A percentile compares a stretch with the other conserved stretches of the same genome.
Evolutionary conservation across 2,888 invertebrate species (phyloP).

Genomic region (Chrysolina americana): DNA sequence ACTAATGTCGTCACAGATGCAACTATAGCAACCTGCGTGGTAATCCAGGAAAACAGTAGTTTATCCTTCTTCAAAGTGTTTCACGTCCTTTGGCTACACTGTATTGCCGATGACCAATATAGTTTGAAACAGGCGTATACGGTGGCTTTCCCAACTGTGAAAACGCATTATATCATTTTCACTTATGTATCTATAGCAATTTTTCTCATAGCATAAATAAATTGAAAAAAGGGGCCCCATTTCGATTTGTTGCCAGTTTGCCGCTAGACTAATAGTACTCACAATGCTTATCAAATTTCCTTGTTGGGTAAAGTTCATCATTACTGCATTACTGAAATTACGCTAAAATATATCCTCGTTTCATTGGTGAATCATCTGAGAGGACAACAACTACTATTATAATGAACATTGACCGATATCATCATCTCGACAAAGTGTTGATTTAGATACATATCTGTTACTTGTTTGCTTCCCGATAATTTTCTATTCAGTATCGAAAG

Average conservation of each 20-base stretch:
- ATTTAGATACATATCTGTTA: neutral
- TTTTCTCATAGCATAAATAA: no score
- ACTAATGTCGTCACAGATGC: no score
- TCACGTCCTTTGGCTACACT: no score
- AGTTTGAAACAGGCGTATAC: no score
- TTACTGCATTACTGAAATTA: neutral
- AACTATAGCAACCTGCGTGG: no score
- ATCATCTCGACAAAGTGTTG: neutral
- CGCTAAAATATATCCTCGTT: neutral
- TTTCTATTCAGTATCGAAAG: neutral
- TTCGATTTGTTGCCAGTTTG: neutral
- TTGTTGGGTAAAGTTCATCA: conserved; percentile 12
- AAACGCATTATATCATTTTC: no score
- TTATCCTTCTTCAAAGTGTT: no score
- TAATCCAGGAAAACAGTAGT: no score
- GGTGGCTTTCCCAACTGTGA: no score
- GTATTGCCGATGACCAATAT: no score
- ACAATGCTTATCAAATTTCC: neutral
- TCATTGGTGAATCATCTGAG: neutral
- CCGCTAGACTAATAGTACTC: neutral
- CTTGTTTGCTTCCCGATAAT: neutral
- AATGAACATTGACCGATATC: neutral
- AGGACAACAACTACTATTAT: neutral
- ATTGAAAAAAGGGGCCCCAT: no score
- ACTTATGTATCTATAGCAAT: no score